Percentiles rank a stretch among this genome's conserved stretches.
These are phyloP conservation scores for Gymnopithys bicolor DNA, from an alignment of 2,797 vertebrate species.

Conservation along the genomic window DNA sequence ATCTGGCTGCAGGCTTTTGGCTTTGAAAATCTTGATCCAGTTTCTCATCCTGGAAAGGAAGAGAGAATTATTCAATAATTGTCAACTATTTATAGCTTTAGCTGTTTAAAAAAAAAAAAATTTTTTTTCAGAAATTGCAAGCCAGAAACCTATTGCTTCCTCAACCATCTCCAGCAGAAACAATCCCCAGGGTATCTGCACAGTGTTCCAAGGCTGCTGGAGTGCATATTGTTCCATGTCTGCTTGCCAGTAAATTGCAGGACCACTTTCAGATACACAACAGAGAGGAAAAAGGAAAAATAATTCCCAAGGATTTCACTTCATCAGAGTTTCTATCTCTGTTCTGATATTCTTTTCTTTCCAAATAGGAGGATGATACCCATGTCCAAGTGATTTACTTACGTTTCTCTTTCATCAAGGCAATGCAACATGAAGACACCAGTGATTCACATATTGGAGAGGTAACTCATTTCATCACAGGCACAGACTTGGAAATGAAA, in stretches of 20 bases:
- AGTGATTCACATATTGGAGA: background rate
- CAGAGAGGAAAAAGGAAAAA: background rate
- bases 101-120: background rate
- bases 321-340: background rate
- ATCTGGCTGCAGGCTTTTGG: background rate
- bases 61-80: background rate
- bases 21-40: conserved; percentile 13
- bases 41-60: conserved; percentile 29
- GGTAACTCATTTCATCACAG: background rate
- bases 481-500: background rate
- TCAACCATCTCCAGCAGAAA: background rate
- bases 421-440: background rate
- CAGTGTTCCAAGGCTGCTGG: background rate
- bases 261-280: background rate
- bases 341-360: background rate
- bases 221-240: background rate
- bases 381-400: background rate
- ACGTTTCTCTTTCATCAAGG: background rate
- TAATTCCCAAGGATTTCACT: background rate
- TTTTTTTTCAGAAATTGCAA: background rate
- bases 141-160: background rate
- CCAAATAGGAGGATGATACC: background rate
- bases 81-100: conserved; percentile 55
- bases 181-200: background rate
- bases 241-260: conserved; percentile 19